These are phyloP conservation scores for Ivindomyrus marchei DNA, from an alignment of 2,113 vertebrate genomes.

Conservation along the genomic window DNA sequence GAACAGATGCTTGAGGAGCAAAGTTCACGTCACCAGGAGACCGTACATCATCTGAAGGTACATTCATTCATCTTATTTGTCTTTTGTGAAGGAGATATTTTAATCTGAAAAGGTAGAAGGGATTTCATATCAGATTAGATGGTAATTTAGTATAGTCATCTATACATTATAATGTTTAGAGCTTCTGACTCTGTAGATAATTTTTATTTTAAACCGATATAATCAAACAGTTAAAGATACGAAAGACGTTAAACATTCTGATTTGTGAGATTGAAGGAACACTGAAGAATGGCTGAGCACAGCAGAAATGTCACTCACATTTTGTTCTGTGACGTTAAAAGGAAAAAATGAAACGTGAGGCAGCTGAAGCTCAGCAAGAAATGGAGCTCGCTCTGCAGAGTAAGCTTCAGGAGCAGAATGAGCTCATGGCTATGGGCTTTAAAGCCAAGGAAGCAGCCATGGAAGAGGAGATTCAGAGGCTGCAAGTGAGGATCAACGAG, in stretches of 20 bases:
- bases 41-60: not conserved
- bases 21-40: not conserved
- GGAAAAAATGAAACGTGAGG: not conserved
- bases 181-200: not conserved
- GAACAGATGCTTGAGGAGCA: slow-evolving; percentile 1
- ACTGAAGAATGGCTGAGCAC: not conserved
- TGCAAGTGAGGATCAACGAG: not conserved
- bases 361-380: not conserved
- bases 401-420: slow-evolving; percentile 15
- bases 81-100: not conserved
- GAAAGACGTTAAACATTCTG: not conserved
- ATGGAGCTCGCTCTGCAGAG: slow-evolving; percentile 7
- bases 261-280: slow-evolving; percentile 19
- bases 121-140: not conserved
- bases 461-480: slow-evolving; percentile 3
- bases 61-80: not conserved
- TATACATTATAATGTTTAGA: not conserved
- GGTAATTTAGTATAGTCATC: not conserved
- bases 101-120: not conserved
- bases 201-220: not conserved
- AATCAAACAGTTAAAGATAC: not conserved
- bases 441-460: slow-evolving; percentile 1
- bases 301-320: not conserved
- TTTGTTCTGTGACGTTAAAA: not conserved
- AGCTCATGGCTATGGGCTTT: not conserved